Base-by-base conservation (phyloP, 2,888 invertebrate species). In the Mystacides longicornis region DNA sequence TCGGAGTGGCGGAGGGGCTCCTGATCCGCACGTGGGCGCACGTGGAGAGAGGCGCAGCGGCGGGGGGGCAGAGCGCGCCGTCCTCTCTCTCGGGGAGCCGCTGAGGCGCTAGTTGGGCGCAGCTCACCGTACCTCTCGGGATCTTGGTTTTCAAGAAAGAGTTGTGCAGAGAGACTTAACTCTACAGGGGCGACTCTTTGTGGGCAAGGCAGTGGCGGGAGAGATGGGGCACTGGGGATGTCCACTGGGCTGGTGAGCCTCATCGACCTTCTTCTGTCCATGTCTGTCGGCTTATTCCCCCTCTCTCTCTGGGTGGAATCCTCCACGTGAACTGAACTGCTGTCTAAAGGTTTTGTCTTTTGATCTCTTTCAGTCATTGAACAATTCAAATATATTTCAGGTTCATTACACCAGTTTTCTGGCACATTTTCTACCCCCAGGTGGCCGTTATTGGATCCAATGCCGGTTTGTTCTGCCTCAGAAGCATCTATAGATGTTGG, bases 191-290 rank as follows among this genome's bases (percentile, higher is more conserved):
- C n/a, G n/a, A n/a, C n/a, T 2, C 21, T 48, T 18, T 22, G 27
- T n/a, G 58, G 53, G 9, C 52, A 49, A 2, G 53, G 53, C 3
- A 52, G 51, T 21, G 55, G 49, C 14, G 53, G 47, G 18, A 49
- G 47, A 2, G 54, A 51, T 16, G 51, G 51, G 2, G 51, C 57
- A 37, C 52, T 53, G 23, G 60, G 58, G 21, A 55, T 23, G 14
- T 43, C 45, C 52, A 60, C 49, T 5, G 58, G 60, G 23, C 55
- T 49, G 23, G 55, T 48, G 46, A 51, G 55, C 18, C 60, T 51
- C 60, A 60, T 60, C n/a, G 60, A 60, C 20, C 52, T 56, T 49
- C 60, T 58, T 23, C 54, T 56, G 55, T 21, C 52, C 22, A 20
- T 18, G 5, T 23, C 23, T 19, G 3, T 16, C 16, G 18, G 16